Evolutionary conservation across 2,888 invertebrate genomes (phyloP).

Genomic region (Ormia ochracea): DNA sequence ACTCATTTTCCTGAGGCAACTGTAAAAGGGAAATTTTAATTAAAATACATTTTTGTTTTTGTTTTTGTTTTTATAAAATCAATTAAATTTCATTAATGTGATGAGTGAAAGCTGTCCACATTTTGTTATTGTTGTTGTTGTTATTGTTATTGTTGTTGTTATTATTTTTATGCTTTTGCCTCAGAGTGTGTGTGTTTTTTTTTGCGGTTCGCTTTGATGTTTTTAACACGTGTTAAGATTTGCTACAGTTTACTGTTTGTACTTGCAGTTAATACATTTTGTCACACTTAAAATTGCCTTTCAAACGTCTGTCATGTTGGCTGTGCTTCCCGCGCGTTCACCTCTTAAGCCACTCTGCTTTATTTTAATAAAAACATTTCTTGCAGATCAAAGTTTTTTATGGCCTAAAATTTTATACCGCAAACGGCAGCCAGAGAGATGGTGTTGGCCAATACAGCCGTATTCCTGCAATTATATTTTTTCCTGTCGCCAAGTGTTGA

Average conservation of each 20-base stretch:
- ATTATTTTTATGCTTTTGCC: too few relatives aligned
- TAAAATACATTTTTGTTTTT: not conserved
- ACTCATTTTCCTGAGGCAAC: constrained; percentile 74
- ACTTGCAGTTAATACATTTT: constrained; percentile 59
- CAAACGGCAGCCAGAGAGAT: constrained; percentile 21
- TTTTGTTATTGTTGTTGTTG: not conserved
- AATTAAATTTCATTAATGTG: constrained; percentile 38
- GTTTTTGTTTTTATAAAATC: constrained; percentile 4
- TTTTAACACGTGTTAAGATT: constrained; percentile 51
- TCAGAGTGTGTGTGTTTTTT: too few relatives aligned
- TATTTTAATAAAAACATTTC: not conserved
- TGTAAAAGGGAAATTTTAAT: constrained; percentile 55
- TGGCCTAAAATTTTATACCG: constrained; percentile 26
- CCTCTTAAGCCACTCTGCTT: not conserved
- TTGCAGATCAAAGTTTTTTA: constrained; percentile 58
- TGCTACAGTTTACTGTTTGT: constrained; percentile 35
- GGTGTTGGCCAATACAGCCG: constrained; percentile 5
- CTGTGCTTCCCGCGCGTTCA: constrained; percentile 8
- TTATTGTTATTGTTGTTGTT: too few relatives aligned
- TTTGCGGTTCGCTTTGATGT: constrained; percentile 52
- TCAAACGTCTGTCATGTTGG: not conserved
- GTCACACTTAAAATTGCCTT: constrained; percentile 47
- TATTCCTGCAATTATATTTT: not conserved
- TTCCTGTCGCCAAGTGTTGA: constrained; percentile 46
- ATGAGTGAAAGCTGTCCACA: constrained; percentile 41